Evolutionary conservation across 1,140 invertebrate genomes (phyloP).

Genomic region (Hestina assimilis): DNA sequence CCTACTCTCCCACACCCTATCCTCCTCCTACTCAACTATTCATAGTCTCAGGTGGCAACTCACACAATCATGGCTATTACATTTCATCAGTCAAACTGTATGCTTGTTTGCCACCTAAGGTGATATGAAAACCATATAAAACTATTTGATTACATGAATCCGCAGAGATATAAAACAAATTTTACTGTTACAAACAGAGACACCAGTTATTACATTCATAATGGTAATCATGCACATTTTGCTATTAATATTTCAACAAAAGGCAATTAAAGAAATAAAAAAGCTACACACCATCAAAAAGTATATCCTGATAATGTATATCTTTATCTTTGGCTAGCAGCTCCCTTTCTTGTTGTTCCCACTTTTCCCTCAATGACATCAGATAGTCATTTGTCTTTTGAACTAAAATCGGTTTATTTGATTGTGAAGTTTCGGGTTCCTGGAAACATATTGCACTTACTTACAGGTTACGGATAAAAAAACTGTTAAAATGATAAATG

Average conservation of each 20-base stretch:
- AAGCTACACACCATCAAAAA: conserved; percentile 85
- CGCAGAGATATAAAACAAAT: no score
- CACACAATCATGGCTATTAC: no score
- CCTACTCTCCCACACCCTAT: no score
- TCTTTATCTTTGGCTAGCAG: conserved; percentile 81
- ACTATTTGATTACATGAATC: no score
- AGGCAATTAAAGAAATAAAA: background rate
- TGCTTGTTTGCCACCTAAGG: no score
- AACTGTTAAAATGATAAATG: no score
- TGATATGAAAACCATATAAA: no score
- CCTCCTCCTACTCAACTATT: no score
- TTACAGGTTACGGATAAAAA: no score
- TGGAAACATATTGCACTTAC: conserved; percentile 15
- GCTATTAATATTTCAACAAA: background rate
- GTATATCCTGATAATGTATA: conserved; percentile 93
- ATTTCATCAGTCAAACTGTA: no score
- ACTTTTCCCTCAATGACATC: conserved; percentile 79
- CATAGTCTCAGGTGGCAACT: no score
- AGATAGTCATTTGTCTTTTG: conserved; percentile 79
- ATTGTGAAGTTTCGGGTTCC: conserved; percentile 28
- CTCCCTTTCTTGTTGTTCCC: conserved; percentile 83
- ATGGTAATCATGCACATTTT: background rate
- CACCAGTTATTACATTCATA: conserved; percentile 1
- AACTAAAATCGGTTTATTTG: conserved; percentile 56
- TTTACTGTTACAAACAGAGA: no score